These are phyloP conservation scores for Chionomys nivalis DNA, from an alignment of 2,113 vertebrate species.

Conservation along the genomic window DNA sequence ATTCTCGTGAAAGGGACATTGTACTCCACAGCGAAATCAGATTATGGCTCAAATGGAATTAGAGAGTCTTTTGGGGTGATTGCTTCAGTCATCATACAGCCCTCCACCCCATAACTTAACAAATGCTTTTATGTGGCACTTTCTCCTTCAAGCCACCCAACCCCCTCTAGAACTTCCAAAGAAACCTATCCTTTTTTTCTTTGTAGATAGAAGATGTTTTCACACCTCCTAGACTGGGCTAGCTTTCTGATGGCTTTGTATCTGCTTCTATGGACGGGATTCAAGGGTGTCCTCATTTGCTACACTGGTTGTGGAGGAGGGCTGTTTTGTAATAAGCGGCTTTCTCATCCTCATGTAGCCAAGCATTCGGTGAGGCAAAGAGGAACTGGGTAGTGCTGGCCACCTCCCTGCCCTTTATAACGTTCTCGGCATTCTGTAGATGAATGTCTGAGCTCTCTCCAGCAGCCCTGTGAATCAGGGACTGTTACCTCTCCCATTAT, in stretches of 20 bases:
- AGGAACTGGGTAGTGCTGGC: neutral
- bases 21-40: conserved; percentile 55
- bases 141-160: neutral
- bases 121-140: conserved; percentile 3
- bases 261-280: neutral
- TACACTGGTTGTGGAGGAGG: neutral
- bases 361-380: neutral
- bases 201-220: neutral
- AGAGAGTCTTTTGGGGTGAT: conserved; percentile 31
- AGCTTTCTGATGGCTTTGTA: conserved; percentile 19
- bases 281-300: neutral
- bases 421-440: neutral
- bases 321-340: neutral
- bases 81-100: neutral
- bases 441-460: neutral
- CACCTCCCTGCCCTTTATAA: neutral
- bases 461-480: neutral
- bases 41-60: conserved; percentile 33
- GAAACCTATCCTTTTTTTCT: neutral
- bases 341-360: neutral
- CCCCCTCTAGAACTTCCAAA: neutral
- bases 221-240: neutral
- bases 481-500: neutral
- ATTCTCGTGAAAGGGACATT: conserved; percentile 59
- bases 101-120: neutral